Conservation (phyloP, 2,888 invertebrate genomes). For the Hydraecia micacea region DNA sequence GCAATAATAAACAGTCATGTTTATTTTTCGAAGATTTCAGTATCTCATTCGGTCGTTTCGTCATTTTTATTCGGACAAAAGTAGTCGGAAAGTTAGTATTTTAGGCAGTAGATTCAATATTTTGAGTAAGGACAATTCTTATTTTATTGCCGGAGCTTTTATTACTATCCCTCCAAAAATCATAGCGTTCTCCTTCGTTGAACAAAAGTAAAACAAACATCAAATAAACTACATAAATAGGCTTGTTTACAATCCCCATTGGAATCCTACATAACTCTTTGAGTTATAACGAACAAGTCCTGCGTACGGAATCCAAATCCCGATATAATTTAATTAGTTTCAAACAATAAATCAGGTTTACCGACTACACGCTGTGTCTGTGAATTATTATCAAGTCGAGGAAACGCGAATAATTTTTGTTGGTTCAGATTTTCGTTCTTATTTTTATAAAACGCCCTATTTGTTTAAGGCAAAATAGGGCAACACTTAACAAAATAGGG, state of each 20-base stretch:
- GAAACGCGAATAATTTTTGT: constrained; percentile 27
- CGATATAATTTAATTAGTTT: constrained; percentile 54
- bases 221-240: constrained; percentile 12
- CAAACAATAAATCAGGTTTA: constrained; percentile 52
- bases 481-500: background rate
- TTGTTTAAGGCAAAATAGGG: background rate
- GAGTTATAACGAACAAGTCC: constrained; percentile 32
- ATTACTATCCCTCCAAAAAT: too few species aligned
- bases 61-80: too few species aligned
- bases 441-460: background rate
- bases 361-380: constrained; percentile 34
- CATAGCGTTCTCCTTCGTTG: background rate
- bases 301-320: constrained; percentile 32
- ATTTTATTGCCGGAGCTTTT: too few species aligned
- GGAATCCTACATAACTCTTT: constrained; percentile 24
- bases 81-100: too few species aligned
- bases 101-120: too few species aligned
- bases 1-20: too few species aligned
- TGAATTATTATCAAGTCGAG: constrained; percentile 33
- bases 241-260: constrained; percentile 22
- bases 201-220: constrained; percentile 12
- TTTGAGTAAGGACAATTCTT: too few species aligned
- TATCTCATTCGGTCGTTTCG: too few species aligned
- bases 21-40: too few species aligned
- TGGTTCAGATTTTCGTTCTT: background rate